Conservation (phyloP, 2,113 vertebrate species). For the Craseonycteris thonglongyai region DNA sequence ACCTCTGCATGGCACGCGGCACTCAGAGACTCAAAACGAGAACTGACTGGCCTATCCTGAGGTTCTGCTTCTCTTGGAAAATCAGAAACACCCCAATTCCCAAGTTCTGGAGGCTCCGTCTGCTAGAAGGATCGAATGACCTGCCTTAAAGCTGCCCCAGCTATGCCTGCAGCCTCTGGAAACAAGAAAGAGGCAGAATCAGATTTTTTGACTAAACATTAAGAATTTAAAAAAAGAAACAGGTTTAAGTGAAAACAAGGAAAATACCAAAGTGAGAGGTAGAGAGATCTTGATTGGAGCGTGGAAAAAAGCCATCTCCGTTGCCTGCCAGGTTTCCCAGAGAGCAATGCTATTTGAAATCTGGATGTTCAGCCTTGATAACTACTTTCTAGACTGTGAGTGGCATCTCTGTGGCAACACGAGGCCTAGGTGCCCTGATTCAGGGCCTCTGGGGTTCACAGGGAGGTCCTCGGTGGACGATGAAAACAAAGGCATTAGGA, state of each 20-base stretch:
- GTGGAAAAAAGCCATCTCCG: background rate
- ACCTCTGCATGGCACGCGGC: background rate
- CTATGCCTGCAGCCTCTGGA: background rate
- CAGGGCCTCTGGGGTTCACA: background rate
- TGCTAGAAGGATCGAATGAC: background rate
- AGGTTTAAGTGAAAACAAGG: conserved; percentile 2
- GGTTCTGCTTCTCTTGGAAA: conserved; percentile 26
- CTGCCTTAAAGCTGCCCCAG: background rate
- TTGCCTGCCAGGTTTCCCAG: background rate
- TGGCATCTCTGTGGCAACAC: background rate
- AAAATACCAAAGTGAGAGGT: background rate
- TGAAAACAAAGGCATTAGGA: background rate
- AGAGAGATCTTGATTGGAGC: background rate
- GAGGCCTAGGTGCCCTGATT: background rate
- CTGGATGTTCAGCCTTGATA: background rate
- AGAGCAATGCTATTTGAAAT: background rate
- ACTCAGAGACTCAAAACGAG: background rate
- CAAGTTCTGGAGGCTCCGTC: background rate
- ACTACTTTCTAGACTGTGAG: background rate
- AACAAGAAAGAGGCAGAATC: background rate
- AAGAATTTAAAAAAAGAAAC: background rate
- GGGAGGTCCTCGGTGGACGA: background rate
- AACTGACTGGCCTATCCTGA: background rate
- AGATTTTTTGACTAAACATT: background rate
- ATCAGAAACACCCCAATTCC: background rate